phyloP scores from a whole-genome alignment of 1,140 invertebrate species.

The Aphelenchoides fujianensis region DNA sequence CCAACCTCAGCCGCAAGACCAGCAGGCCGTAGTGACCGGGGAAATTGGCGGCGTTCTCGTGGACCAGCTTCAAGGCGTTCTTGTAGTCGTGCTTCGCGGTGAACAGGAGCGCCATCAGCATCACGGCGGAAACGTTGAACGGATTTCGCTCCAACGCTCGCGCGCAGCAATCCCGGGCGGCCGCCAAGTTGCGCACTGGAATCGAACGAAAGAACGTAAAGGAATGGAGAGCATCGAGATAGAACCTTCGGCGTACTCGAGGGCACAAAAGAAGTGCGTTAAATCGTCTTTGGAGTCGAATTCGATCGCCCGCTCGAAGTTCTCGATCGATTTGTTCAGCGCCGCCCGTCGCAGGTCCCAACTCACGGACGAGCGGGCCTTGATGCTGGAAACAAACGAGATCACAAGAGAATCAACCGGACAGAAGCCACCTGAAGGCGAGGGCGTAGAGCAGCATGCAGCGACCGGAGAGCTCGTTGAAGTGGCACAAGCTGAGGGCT shows the following conservation, averaged over 20 bases:
- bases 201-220: conserved; percentile 20
- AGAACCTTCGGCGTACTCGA: conserved; percentile 56
- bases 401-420: neutral
- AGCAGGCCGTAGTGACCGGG: conserved; percentile 60
- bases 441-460: conserved; percentile 54
- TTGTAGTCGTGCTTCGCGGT: conserved; percentile 58
- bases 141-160: conserved; percentile 49
- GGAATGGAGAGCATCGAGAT: neutral
- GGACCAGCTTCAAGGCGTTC: conserved; percentile 53
- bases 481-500: conserved; percentile 39
- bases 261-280: conserved; percentile 58
- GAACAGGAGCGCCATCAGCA: conserved; percentile 59
- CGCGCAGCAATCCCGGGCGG: conserved; percentile 50
- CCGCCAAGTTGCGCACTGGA: conserved; percentile 53
- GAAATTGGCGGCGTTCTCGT: conserved; percentile 53
- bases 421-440: conserved; percentile 44
- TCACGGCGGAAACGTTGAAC: conserved; percentile 56
- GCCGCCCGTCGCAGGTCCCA: conserved; percentile 36
- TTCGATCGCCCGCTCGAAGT: conserved; percentile 52
- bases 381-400: conserved; percentile 44
- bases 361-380: conserved; percentile 32
- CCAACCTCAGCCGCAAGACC: conserved; percentile 56
- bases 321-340: conserved; percentile 35
- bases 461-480: conserved; percentile 41
- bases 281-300: conserved; percentile 57